These are phyloP conservation scores for Zapus hudsonius DNA, from an alignment of 2,113 vertebrate genomes.

Conservation along the genomic window DNA sequence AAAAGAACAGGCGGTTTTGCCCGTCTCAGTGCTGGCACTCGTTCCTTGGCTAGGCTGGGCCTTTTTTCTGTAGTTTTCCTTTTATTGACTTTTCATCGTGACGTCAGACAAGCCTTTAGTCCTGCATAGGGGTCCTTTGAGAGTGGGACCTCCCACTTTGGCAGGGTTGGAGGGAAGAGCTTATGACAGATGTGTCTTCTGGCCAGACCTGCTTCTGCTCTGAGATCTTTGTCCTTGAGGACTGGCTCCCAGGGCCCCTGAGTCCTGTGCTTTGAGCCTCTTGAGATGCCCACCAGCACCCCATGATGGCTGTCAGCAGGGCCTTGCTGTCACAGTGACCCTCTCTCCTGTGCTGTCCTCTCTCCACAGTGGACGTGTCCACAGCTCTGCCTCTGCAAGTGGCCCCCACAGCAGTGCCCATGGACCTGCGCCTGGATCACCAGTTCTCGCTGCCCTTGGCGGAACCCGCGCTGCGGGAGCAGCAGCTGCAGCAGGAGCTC, in stretches of 20 bases:
- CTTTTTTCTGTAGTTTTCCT: background rate
- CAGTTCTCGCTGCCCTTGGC: slow-evolving; percentile 90
- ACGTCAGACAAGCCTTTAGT: background rate
- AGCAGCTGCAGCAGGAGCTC: slow-evolving; percentile 98
- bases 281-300: rapidly evolving
- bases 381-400: slow-evolving; percentile 93
- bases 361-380: slow-evolving; percentile 92
- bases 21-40: rapidly evolving
- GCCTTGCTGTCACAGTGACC: rapidly evolving
- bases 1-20: background rate
- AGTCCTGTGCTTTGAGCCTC: background rate
- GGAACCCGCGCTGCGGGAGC: slow-evolving; percentile 89
- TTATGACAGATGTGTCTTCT: rapidly evolving
- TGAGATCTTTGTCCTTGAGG: background rate
- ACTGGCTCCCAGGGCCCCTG: rapidly evolving
- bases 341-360: background rate
- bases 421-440: slow-evolving; percentile 97
- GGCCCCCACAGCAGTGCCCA: slow-evolving; percentile 91
- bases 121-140: background rate
- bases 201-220: background rate
- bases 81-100: background rate
- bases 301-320: rapidly evolving
- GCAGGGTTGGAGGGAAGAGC: background rate
- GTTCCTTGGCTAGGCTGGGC: background rate
- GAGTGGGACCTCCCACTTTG: background rate